Conservation (phyloP, 2,797 vertebrate genomes). For the Carcharodon carcharias region DNA sequence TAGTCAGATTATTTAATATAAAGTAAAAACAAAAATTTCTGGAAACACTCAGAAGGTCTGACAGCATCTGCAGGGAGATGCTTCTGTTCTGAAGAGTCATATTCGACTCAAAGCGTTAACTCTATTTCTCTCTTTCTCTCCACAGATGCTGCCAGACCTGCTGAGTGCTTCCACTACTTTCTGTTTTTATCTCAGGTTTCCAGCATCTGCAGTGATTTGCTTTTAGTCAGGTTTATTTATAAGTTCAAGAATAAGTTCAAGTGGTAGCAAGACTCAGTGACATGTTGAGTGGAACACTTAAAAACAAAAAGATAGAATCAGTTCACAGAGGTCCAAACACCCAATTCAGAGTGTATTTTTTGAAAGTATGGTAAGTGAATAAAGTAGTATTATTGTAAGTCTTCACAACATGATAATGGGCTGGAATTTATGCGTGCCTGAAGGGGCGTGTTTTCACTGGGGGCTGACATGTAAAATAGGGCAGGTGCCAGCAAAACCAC, state of each 20-base stretch:
- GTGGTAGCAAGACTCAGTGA: background rate
- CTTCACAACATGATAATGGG: background rate
- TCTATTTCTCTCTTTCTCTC: background rate
- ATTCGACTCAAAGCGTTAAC: background rate
- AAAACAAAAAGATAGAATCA: background rate
- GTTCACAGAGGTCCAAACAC: background rate
- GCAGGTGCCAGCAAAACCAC: no score
- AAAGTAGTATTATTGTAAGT: background rate
- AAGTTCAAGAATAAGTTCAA: background rate
- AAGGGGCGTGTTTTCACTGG: no score
- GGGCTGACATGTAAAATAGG: no score
- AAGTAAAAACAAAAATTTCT: background rate
- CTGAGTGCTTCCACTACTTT: background rate
- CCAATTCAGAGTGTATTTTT: background rate
- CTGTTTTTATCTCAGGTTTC: background rate
- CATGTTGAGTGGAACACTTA: background rate
- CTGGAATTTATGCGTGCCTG: no score
- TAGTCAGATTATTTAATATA: background rate
- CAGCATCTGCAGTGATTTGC: background rate
- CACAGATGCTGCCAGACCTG: background rate
- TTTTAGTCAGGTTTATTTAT: background rate
- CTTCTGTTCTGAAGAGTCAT: background rate
- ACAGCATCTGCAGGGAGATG: background rate
- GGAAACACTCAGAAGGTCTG: background rate
- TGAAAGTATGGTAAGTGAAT: background rate